phyloP scores from a whole-genome alignment of 2,113 vertebrate species.

The Bambusicola thoracicus region DNA sequence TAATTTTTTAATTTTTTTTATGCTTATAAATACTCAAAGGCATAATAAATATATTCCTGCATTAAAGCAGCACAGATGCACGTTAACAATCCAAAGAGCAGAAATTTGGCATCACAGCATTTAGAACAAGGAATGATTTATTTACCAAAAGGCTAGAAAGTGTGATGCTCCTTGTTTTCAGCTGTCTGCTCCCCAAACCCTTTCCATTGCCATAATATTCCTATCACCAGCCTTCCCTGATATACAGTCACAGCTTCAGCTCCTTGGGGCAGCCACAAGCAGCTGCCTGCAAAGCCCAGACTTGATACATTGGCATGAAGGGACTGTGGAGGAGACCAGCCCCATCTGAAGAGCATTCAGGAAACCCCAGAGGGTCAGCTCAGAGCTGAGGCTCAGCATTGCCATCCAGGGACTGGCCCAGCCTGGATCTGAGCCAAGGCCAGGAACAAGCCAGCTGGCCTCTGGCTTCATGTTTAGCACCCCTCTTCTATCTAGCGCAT shows the following conservation, averaged over 20 bases:
- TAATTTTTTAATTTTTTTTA: not conserved
- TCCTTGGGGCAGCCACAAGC: not conserved
- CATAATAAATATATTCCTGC: not conserved
- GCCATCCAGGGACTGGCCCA: too few relatives aligned
- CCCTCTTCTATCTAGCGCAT: not conserved
- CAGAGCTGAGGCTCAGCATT: not conserved
- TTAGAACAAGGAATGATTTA: not conserved
- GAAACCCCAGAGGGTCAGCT: not conserved
- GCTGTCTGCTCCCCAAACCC: not conserved
- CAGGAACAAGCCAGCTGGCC: not conserved
- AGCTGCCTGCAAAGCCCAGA: not conserved
- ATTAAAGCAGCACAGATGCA: not conserved
- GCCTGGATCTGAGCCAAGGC: not conserved
- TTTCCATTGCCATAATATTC: not conserved
- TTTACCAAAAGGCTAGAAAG: not conserved
- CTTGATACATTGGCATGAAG: accelerated
- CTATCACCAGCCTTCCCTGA: not conserved
- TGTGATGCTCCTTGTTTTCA: not conserved
- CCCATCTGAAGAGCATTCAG: accelerated
- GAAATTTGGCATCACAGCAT: not conserved
- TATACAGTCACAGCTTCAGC: accelerated
- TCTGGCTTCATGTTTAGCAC: not conserved
- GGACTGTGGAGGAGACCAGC: not conserved
- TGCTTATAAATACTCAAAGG: not conserved
- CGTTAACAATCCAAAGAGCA: not conserved